Conservation (phyloP, 2,888 invertebrate genomes). For the Carcina quercana region DNA sequence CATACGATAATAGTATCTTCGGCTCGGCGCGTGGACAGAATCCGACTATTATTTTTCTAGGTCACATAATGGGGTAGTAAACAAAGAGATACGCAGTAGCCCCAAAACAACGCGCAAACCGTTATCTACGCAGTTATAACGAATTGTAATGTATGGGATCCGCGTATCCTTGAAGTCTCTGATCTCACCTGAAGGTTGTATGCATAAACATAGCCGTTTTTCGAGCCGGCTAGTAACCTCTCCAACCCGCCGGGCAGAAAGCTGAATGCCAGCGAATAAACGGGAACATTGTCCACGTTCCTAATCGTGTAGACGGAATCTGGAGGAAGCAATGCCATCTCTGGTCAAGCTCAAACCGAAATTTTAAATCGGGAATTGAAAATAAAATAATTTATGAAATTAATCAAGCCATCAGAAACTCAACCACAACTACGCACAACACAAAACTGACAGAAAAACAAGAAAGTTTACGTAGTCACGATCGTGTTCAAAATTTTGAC, state of each 20-base stretch:
- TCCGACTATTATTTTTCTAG: constrained; percentile 38
- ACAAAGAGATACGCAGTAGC: constrained; percentile 37
- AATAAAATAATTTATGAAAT: constrained; percentile 63
- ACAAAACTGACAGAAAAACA: constrained; percentile 71
- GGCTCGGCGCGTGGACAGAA: constrained; percentile 6
- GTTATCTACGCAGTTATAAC: constrained; percentile 1
- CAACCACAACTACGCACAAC: constrained; percentile 71
- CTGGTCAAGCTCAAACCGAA: constrained; percentile 67
- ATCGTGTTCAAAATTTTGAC: constrained; percentile 9
- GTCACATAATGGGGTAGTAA: constrained; percentile 60
- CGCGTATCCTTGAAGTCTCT: constrained; percentile 35
- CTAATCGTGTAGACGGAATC: constrained; percentile 85
- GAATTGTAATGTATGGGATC: neutral
- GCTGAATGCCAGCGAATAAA: constrained; percentile 83
- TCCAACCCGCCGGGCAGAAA: constrained; percentile 73
- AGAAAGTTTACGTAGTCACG: constrained; percentile 17
- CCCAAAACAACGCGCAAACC: constrained; percentile 16
- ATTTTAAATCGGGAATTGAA: constrained; percentile 53
- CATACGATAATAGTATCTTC: constrained; percentile 6
- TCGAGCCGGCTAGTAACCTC: constrained; percentile 81
- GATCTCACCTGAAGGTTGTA: constrained; percentile 85
- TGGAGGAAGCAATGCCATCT: constrained; percentile 83
- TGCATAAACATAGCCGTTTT: constrained; percentile 82
- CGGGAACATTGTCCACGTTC: constrained; percentile 79
- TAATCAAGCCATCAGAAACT: constrained; percentile 69